A percentile compares a stretch with the other conserved stretches of the same genome.
Evolutionary conservation across 2,797 vertebrate genomes (phyloP).

Genomic region (Leptatherina wallacei): DNA sequence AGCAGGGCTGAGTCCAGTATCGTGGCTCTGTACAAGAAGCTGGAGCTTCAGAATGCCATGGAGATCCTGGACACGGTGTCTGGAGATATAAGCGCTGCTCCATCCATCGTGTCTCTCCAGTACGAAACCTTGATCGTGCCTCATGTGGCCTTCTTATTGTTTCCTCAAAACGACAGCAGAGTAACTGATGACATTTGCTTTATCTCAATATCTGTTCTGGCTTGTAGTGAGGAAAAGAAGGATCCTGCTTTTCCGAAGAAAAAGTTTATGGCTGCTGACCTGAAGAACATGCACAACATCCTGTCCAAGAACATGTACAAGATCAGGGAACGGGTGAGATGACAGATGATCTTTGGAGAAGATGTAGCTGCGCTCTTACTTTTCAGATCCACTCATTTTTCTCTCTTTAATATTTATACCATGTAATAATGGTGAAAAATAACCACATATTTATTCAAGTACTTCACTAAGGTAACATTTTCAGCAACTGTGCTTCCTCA

Average conservation of each 20-base stretch:
- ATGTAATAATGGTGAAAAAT: neutral
- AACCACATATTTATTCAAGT: too few relatives aligned
- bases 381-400: neutral
- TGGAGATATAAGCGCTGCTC: constrained; percentile 88
- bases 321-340: constrained; percentile 92
- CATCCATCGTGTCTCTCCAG: constrained; percentile 88
- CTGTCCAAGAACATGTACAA: constrained; percentile 97
- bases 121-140: constrained; percentile 66
- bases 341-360: neutral
- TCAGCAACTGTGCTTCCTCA: neutral
- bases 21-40: constrained; percentile 94
- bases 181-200: constrained; percentile 3
- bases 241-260: constrained; percentile 79
- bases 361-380: neutral
- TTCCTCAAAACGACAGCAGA: neutral
- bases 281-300: constrained; percentile 91
- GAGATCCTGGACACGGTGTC: constrained; percentile 91
- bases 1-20: constrained; percentile 94
- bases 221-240: constrained; percentile 83
- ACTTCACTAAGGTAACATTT: too few relatives aligned
- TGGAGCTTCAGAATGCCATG: constrained; percentile 96
- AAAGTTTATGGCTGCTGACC: constrained; percentile 84
- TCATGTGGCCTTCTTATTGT: neutral
- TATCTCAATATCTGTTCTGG: constrained; percentile 13
- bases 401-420: neutral